These are phyloP conservation scores for Enoplosus armatus DNA, from an alignment of 2,797 vertebrate genomes.

Conservation along the genomic window DNA sequence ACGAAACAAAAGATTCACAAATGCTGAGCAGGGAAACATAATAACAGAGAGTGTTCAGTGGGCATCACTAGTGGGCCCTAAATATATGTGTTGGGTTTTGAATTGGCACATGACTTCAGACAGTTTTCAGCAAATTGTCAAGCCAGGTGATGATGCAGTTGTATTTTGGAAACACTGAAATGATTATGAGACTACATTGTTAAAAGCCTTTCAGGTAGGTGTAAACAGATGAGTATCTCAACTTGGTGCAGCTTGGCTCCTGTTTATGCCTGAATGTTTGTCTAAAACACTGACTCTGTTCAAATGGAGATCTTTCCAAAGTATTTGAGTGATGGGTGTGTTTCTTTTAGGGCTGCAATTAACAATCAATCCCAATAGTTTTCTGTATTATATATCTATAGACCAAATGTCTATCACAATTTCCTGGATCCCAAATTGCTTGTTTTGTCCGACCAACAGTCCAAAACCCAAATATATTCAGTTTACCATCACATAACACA, in stretches of 20 bases:
- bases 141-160: conserved; percentile 13
- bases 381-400: too few relatives aligned
- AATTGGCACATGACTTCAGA: conserved; percentile 35
- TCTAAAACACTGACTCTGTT: conserved; percentile 3
- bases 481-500: background rate
- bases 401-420: conserved; percentile 1
- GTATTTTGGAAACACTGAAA: conserved; percentile 38
- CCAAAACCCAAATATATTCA: background rate
- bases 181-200: conserved; percentile 1
- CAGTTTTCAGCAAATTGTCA: conserved; percentile 17
- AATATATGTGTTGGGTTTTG: conserved; percentile 38
- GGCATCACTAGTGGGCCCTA: conserved; percentile 16
- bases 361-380: background rate
- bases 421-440: background rate
- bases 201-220: conserved; percentile 12
- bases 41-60: conserved; percentile 21
- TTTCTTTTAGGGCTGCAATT: background rate
- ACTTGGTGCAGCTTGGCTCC: background rate
- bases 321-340: background rate
- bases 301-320: background rate
- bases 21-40: conserved; percentile 26
- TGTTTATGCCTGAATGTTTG: background rate
- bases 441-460: background rate
- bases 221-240: background rate
- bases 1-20: conserved; percentile 29